Conservation (phyloP, 2,797 vertebrate genomes). For the Heteromormyrus szaboi region DNA sequence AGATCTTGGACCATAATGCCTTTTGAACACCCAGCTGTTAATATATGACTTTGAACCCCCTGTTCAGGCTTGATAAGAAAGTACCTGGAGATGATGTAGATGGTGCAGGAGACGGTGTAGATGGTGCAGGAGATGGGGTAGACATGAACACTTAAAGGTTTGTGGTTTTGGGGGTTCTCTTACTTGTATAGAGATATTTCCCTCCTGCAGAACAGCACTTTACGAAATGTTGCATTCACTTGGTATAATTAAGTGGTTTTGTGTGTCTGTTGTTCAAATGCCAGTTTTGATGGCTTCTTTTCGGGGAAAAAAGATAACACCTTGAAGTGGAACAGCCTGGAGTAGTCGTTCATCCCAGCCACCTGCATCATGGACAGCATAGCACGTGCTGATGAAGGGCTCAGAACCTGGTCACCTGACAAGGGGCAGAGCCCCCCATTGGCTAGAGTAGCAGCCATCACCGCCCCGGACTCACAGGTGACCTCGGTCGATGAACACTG, state of each 20-base stretch:
- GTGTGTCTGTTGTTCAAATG: not conserved
- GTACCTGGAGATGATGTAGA: not conserved
- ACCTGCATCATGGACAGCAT: conserved; percentile 60
- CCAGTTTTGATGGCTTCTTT: not conserved
- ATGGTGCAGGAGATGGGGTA: not conserved
- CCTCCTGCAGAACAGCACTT: not conserved
- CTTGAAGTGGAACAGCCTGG: conserved; percentile 54
- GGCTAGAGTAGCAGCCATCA: conserved; percentile 54
- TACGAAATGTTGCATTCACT: not conserved
- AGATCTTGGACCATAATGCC: not conserved
- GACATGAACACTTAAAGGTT: not conserved
- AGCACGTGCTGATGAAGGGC: conserved; percentile 41
- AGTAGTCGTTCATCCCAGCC: conserved; percentile 60
- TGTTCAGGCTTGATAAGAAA: not conserved
- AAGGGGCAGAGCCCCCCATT: conserved; percentile 60
- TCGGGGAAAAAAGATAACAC: conserved; percentile 25
- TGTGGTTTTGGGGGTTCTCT: not conserved
- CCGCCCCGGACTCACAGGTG: conserved; percentile 57
- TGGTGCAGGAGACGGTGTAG: not conserved
- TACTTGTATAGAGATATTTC: not conserved
- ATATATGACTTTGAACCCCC: not conserved
- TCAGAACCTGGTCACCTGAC: conserved; percentile 59
- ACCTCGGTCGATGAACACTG: conserved; percentile 60
- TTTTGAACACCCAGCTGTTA: not conserved
- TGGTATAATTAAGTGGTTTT: not conserved